Evolutionary conservation across 2,888 invertebrate species (phyloP).

Genomic region (Eustalomyia histrio): DNA sequence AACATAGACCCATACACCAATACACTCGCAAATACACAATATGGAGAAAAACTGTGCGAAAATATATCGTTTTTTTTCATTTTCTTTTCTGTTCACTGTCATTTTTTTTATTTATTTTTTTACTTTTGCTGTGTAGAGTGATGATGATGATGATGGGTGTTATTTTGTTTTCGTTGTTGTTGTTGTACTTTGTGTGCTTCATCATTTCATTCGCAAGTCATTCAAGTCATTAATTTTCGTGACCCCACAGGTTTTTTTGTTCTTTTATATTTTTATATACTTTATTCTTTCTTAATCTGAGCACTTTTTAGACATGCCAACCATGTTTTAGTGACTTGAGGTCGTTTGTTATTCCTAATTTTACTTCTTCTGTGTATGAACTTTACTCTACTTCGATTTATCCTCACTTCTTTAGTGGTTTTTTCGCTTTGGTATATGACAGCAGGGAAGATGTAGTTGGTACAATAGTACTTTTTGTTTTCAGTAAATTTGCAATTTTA

Average conservation of each 20-base stretch:
- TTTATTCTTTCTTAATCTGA: slow-evolving; percentile 58
- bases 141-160: slow-evolving; percentile 58
- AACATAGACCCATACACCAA: slow-evolving; percentile 34
- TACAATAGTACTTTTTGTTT: background rate
- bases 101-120: slow-evolving; percentile 42
- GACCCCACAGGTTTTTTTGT: slow-evolving; percentile 71
- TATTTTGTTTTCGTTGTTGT: slow-evolving; percentile 36
- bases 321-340: slow-evolving; percentile 64
- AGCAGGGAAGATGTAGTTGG: background rate
- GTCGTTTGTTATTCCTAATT: slow-evolving; percentile 68
- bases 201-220: slow-evolving; percentile 69
- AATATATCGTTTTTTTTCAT: slow-evolving; percentile 37
- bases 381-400: slow-evolving; percentile 52
- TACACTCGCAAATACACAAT: background rate
- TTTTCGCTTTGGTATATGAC: background rate
- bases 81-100: slow-evolving; percentile 43
- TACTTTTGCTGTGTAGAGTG: slow-evolving; percentile 38
- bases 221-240: slow-evolving; percentile 77
- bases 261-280: slow-evolving; percentile 31
- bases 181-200: slow-evolving; percentile 58
- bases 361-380: slow-evolving; percentile 59
- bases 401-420: slow-evolving; percentile 17
- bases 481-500: no score
- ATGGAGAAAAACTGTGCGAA: slow-evolving; percentile 30
- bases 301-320: slow-evolving; percentile 62